Evolutionary conservation across 2,113 vertebrate species (phyloP).

Genomic region (Notarius lentiginosus): DNA sequence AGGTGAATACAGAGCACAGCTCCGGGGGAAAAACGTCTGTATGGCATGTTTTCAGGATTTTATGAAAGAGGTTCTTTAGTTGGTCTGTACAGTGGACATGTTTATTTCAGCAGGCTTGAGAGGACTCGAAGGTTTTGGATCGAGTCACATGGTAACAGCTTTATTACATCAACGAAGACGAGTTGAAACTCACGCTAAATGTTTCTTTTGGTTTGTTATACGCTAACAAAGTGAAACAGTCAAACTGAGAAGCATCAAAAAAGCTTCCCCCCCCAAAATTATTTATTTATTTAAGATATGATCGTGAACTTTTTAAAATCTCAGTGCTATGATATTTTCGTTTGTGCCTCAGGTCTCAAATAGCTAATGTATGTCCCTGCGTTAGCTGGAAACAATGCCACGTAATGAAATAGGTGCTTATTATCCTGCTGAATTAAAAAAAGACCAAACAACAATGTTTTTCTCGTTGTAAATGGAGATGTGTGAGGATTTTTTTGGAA

Average conservation of each 20-base stretch:
- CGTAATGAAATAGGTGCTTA: background rate
- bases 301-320: background rate
- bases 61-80: slow-evolving; percentile 75
- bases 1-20: background rate
- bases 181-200: background rate
- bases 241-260: background rate
- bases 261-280: background rate
- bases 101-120: slow-evolving; percentile 70
- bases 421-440: background rate
- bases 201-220: background rate
- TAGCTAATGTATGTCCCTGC: background rate
- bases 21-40: slow-evolving; percentile 63
- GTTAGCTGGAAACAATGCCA: background rate
- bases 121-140: background rate
- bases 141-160: background rate
- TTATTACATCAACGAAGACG: background rate
- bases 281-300: background rate
- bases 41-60: slow-evolving; percentile 73
- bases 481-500: background rate
- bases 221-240: background rate
- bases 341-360: background rate
- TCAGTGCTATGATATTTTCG: background rate
- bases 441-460: background rate
- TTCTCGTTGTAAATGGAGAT: background rate
- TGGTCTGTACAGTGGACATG: slow-evolving; percentile 72